phyloP scores from a whole-genome alignment of 2,888 invertebrate genomes.

The Sipha maydis region DNA sequence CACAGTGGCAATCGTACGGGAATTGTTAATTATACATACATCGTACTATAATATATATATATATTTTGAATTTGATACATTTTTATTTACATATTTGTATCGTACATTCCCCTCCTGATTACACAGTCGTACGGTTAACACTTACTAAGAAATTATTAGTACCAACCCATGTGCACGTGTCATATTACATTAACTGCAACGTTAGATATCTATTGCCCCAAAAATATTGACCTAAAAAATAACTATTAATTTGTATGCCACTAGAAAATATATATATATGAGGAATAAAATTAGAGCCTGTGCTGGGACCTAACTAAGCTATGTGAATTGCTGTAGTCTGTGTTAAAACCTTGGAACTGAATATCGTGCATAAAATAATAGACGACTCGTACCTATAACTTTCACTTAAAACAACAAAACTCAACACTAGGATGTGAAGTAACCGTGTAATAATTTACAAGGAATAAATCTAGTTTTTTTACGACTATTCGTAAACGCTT shows the following conservation, averaged over 20 bases:
- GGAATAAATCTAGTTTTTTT: too few species aligned
- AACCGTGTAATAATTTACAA: neutral
- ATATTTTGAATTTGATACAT: too few species aligned
- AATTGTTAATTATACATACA: too few species aligned
- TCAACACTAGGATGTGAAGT: neutral
- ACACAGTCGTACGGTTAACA: neutral
- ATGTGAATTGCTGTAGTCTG: neutral
- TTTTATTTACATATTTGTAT: too few species aligned
- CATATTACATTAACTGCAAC: neutral
- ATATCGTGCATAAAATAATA: neutral
- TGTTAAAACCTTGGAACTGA: constrained; percentile 27
- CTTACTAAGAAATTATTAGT: neutral
- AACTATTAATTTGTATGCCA: neutral
- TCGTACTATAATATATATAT: too few species aligned
- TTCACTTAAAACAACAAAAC: neutral
- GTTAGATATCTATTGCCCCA: neutral
- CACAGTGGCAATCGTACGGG: too few species aligned
- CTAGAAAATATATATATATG: neutral
- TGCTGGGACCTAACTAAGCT: neutral
- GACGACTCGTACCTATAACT: neutral
- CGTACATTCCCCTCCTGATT: neutral
- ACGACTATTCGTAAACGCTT: too few species aligned
- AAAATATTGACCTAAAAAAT: neutral
- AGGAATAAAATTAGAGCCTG: neutral
- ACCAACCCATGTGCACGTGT: neutral